phyloP scores from a whole-genome alignment of 1,140 invertebrate species.

The Bombus sibiricus region DNA sequence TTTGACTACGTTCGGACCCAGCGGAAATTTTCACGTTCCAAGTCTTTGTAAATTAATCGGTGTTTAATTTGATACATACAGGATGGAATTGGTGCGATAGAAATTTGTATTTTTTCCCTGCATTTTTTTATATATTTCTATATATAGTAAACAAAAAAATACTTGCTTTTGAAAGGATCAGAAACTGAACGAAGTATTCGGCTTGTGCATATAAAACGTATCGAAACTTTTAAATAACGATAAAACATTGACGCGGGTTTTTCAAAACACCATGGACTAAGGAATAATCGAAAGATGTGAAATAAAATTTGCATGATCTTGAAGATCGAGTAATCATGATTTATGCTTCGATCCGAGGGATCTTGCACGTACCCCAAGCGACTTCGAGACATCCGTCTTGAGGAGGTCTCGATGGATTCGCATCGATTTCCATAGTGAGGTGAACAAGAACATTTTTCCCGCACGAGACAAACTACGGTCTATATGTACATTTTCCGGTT shows the following conservation, averaged over 20 bases:
- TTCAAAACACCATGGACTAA: neutral
- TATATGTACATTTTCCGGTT: slow-evolving; percentile 82
- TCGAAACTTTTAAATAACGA: neutral
- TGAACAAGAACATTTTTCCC: slow-evolving; percentile 74
- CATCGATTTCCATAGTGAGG: slow-evolving; percentile 79
- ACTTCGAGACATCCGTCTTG: neutral
- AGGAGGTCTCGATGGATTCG: slow-evolving; percentile 60
- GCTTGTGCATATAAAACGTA: too few species aligned
- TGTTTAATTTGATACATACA: too few species aligned
- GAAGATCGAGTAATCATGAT: neutral
- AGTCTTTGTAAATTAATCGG: neutral
- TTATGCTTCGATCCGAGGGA: neutral
- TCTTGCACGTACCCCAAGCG: neutral
- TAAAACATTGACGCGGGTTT: neutral
- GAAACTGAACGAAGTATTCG: too few species aligned
- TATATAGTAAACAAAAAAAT: too few species aligned
- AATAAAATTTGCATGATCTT: neutral
- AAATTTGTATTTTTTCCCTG: too few species aligned
- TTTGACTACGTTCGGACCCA: neutral
- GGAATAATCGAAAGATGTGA: neutral
- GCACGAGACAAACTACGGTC: slow-evolving; percentile 67
- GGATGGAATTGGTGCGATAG: too few species aligned
- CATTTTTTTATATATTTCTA: too few species aligned
- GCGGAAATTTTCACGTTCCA: neutral
- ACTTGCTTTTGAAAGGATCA: too few species aligned